Base-by-base conservation (phyloP, 2,113 vertebrate genomes). In the Indicator maculatus region DNA sequence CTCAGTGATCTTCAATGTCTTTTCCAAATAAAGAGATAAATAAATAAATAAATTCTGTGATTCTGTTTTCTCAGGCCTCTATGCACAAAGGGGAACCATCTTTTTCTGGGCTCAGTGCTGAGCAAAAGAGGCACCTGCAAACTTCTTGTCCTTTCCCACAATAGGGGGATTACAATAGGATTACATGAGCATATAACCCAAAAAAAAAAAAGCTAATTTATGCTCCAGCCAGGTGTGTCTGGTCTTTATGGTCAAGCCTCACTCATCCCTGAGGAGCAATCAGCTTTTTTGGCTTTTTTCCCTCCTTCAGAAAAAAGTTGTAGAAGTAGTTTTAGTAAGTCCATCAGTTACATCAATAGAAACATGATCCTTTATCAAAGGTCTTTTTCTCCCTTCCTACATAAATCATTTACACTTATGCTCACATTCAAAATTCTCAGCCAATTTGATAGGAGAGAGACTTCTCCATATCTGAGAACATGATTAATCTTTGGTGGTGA, bases 11-110 rank as follows among this genome's bases (percentile, higher is more conserved):
- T 44, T 44, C 15, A 44, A 44, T 14, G 16, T 24, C 23, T 52
- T 52, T 52, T 24, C 50, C 50, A 52, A 52, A 52, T 23, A 52
- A 52, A 26, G 24, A 13, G 16, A 52, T 52, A 52, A 47, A 52
- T 24, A 24, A 50, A 52, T n/a, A 50, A 52, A 52, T 3, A 24
- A 26, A 24, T 13, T 13, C 12, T 52, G 12, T 52, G 47, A 27
- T 33, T 58, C 10, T 44, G 7, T 58, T 76, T 66, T 74, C 20
- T 19, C 16, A 70, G 20, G 18, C 6, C 21, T 47, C 13, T 38
- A 2, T 27, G n/a, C 2, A 31, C 3, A 5, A 1, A 1, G 3
- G 12, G 58, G 12, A 52, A 52, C 2, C 21, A 20, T 9, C 10
- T 45, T 20, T 45, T 28, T 66, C n/a, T 63, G 5, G 0, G 14